Evolutionary conservation across 1,140 invertebrate species (phyloP).

Genomic region (Brachionus rubens): DNA sequence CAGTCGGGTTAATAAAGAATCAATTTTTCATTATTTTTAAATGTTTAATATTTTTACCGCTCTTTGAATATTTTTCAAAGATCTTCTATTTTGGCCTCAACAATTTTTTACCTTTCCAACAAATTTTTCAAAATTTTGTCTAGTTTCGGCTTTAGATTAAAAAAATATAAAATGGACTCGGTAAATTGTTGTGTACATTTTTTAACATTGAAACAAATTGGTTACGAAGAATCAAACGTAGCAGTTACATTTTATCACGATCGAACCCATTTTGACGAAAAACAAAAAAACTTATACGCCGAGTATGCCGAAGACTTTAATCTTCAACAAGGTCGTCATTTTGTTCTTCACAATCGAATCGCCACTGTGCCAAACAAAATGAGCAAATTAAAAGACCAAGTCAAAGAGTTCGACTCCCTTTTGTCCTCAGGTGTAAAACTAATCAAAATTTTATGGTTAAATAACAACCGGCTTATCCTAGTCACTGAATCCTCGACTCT

Average conservation of each 20-base stretch:
- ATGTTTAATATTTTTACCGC: too few relatives aligned
- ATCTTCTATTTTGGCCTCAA: too few relatives aligned
- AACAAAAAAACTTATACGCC: constrained; percentile 11
- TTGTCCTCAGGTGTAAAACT: background rate
- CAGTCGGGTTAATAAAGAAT: too few relatives aligned
- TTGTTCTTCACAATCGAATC: constrained; percentile 3
- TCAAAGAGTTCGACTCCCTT: constrained; percentile 7
- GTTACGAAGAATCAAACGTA: constrained; percentile 4
- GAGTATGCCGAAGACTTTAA: constrained; percentile 9
- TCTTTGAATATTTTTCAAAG: too few relatives aligned
- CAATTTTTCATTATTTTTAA: too few relatives aligned
- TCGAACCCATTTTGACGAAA: constrained; percentile 5
- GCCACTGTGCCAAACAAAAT: constrained; percentile 33
- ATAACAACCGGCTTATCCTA: background rate
- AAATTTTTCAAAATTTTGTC: background rate
- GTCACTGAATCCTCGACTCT: background rate
- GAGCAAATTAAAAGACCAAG: constrained; percentile 26
- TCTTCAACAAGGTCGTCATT: constrained; percentile 27
- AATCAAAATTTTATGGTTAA: constrained; percentile 8
- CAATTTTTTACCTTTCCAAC: too few relatives aligned
- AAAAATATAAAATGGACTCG: background rate
- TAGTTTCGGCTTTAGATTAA: background rate
- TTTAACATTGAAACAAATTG: constrained; percentile 35
- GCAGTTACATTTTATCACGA: constrained; percentile 22
- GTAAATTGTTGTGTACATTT: constrained; percentile 19